phyloP scores from a whole-genome alignment of 2,113 vertebrate species.

The Myocastor coypus region DNA sequence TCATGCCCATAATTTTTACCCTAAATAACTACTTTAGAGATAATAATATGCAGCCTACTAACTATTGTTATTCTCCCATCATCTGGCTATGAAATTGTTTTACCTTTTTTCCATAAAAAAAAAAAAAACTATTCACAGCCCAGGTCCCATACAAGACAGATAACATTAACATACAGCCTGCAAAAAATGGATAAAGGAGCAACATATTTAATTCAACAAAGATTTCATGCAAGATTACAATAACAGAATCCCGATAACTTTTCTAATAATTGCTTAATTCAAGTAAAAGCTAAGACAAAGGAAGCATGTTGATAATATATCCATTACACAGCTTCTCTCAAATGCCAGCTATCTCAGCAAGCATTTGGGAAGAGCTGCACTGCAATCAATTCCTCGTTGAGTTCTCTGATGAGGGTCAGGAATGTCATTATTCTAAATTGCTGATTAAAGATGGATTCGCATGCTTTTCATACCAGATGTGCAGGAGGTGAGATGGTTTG shows the following conservation, averaged over 20 bases:
- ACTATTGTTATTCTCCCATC: too few relatives aligned
- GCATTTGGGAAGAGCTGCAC: conserved; percentile 54
- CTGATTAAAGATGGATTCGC: conserved; percentile 72
- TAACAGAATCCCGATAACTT: conserved; percentile 6
- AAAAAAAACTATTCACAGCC: neutral
- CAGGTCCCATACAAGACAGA: neutral
- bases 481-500: conserved; percentile 44
- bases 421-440: conserved; percentile 70
- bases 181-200: neutral
- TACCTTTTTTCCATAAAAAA: neutral
- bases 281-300: conserved; percentile 49
- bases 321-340: conserved; percentile 34
- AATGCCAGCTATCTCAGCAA: conserved; percentile 35
- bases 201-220: conserved; percentile 41
- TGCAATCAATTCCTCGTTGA: conserved; percentile 67
- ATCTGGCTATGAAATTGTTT: too few relatives aligned
- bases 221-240: neutral
- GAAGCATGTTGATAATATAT: neutral
- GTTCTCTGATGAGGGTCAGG: conserved; percentile 67
- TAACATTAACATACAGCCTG: conserved; percentile 26
- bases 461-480: conserved; percentile 69
- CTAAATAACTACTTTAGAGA: too few relatives aligned
- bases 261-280: conserved; percentile 61
- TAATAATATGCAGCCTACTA: too few relatives aligned
- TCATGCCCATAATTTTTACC: too few relatives aligned